phyloP scores from a whole-genome alignment of 2,888 invertebrate genomes.

The Campoplex nolae region DNA sequence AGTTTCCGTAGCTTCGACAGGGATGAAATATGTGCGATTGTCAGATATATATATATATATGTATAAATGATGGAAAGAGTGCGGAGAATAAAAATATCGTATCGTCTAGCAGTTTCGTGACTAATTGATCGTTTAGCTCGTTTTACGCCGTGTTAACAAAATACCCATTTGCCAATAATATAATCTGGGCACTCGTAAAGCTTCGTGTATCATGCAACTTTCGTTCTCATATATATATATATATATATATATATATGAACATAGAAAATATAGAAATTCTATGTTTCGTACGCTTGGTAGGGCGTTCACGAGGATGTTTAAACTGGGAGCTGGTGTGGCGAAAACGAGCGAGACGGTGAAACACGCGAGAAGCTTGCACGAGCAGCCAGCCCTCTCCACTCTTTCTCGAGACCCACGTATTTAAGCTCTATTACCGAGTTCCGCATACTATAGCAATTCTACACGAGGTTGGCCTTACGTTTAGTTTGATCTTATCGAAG shows the following conservation, averaged over 20 bases:
- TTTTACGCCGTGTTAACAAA: constrained; percentile 70
- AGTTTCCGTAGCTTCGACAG: background rate
- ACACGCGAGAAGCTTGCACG: constrained; percentile 64
- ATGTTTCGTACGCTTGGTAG: background rate
- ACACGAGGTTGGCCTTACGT: constrained; percentile 55
- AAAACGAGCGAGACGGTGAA: constrained; percentile 53
- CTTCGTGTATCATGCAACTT: constrained; percentile 71
- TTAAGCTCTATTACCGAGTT: constrained; percentile 44
- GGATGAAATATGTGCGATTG: background rate
- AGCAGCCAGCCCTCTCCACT: background rate
- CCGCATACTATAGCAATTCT: constrained; percentile 31
- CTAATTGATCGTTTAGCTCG: constrained; percentile 66
- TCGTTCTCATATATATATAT: background rate
- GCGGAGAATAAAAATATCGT: constrained; percentile 8
- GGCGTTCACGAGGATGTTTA: constrained; percentile 8
- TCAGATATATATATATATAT: background rate
- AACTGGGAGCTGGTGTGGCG: constrained; percentile 26
- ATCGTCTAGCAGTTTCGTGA: constrained; percentile 38
- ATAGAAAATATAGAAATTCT: background rate
- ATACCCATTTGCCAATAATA: constrained; percentile 65
- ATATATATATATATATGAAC: background rate
- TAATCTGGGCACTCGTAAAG: constrained; percentile 45
- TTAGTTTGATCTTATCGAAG: background rate
- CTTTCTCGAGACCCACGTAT: background rate
- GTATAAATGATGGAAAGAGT: background rate